Percentiles rank a stretch among this genome's conserved stretches.
Conservation (phyloP, 2,888 invertebrate genomes). For the Arctia plantaginis region DNA sequence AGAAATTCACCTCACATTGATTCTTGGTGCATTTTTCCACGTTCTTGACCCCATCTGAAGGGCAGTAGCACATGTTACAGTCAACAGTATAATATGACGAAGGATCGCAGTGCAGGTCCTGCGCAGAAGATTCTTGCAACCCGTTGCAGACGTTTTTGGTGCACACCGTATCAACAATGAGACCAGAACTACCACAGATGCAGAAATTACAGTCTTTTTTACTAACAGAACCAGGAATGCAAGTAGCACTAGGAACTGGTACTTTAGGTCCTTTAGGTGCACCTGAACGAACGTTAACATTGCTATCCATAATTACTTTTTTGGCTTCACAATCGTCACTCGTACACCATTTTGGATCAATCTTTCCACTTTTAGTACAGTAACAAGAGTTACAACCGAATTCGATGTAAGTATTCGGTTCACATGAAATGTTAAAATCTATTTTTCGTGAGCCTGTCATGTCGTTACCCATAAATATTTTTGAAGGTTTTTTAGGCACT, state of each 20-base stretch:
- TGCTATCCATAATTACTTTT: slow-evolving; percentile 52
- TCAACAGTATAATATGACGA: slow-evolving; percentile 75
- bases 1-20: slow-evolving; percentile 71
- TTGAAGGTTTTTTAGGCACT: slow-evolving; percentile 31
- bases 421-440: slow-evolving; percentile 64
- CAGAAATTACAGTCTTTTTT: slow-evolving; percentile 79
- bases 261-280: slow-evolving; percentile 1
- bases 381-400: slow-evolving; percentile 80
- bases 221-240: slow-evolving; percentile 70
- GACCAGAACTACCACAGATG: slow-evolving; percentile 74
- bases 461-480: slow-evolving; percentile 28
- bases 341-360: slow-evolving; percentile 80
- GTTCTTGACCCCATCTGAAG: slow-evolving; percentile 74
- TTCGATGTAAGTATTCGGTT: slow-evolving; percentile 74
- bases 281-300: neutral
- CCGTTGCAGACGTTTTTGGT: slow-evolving; percentile 70
- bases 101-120: slow-evolving; percentile 72
- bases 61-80: slow-evolving; percentile 78
- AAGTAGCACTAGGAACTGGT: slow-evolving; percentile 50
- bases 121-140: slow-evolving; percentile 11
- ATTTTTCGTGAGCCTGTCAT: slow-evolving; percentile 34
- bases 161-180: slow-evolving; percentile 64
- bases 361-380: slow-evolving; percentile 72
- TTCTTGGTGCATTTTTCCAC: slow-evolving; percentile 78
- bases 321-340: slow-evolving; percentile 76